These are phyloP conservation scores for Suricata suricatta DNA, from an alignment of 2,113 vertebrate genomes.

Conservation along the genomic window DNA sequence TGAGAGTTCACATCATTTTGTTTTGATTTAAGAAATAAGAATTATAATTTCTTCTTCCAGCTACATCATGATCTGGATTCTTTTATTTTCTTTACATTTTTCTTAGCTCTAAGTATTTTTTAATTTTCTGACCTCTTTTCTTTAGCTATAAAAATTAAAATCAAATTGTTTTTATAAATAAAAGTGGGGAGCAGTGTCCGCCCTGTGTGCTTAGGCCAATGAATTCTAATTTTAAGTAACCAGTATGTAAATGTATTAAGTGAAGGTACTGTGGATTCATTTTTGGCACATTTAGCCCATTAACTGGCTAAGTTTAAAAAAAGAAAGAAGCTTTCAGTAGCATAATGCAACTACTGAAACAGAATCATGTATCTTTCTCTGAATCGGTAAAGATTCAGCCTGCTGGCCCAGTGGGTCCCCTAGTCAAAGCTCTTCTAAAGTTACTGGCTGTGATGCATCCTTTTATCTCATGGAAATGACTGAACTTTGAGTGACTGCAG, in stretches of 20 bases:
- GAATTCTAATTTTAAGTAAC: constrained; percentile 50
- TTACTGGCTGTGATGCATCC: background rate
- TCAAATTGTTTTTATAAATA: constrained; percentile 60
- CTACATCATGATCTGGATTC: background rate
- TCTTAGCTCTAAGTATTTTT: constrained; percentile 39
- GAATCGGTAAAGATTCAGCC: constrained; percentile 39
- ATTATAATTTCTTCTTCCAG: constrained; percentile 43
- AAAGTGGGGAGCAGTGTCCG: constrained; percentile 52
- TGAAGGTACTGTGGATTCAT: constrained; percentile 50
- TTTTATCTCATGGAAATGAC: background rate
- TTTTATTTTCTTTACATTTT: constrained; percentile 18
- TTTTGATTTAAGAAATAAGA: constrained; percentile 54
- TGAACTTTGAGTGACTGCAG: background rate
- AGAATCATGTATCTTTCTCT: constrained; percentile 45
- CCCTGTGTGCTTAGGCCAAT: constrained; percentile 22
- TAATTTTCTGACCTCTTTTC: background rate
- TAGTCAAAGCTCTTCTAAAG: background rate
- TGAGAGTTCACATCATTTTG: background rate
- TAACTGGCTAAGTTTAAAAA: constrained; percentile 24
- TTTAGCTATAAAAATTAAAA: constrained; percentile 54
- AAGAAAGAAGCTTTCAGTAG: background rate
- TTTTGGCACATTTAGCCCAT: constrained; percentile 39
- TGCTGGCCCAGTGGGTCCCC: background rate
- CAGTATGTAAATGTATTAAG: constrained; percentile 4
- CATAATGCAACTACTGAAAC: constrained; percentile 47